These are phyloP conservation scores for Drosophila kurseongensis DNA, from an alignment of 1,140 invertebrate species.

Conservation along the genomic window DNA sequence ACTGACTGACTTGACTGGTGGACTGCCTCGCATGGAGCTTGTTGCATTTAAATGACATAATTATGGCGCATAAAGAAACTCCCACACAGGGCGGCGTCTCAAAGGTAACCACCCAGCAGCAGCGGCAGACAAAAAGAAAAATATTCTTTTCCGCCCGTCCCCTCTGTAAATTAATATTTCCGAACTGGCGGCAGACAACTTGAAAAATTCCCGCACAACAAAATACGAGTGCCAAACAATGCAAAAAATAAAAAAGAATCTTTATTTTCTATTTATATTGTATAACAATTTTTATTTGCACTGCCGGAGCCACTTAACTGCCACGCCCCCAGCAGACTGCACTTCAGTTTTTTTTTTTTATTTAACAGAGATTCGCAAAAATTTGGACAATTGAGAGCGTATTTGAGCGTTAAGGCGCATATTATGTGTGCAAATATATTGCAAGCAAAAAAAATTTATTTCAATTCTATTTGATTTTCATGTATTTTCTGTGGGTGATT, in stretches of 20 bases:
- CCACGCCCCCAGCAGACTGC: conserved; percentile 39
- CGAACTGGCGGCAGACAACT: conserved; percentile 66
- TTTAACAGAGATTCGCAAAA: conserved; percentile 39
- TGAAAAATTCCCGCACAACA: conserved; percentile 58
- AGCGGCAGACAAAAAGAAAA: conserved; percentile 20
- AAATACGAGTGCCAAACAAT: conserved; percentile 45
- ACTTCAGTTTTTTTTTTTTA: conserved; percentile 27
- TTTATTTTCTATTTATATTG: conserved; percentile 78
- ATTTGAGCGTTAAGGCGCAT: conserved; percentile 81
- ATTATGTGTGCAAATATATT: conserved; percentile 79
- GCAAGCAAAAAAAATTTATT: conserved; percentile 49
- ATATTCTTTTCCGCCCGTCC: not conserved
- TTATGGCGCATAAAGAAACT: conserved; percentile 78
- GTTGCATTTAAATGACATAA: conserved; percentile 83
- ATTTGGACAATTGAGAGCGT: conserved; percentile 80
- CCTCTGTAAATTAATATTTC: conserved; percentile 61
- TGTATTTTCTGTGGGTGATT: conserved; percentile 31
- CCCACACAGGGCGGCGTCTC: conserved; percentile 67
- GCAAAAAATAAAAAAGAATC: conserved; percentile 33
- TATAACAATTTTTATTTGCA: conserved; percentile 80
- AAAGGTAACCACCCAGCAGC: conserved; percentile 41
- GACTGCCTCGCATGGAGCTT: conserved; percentile 54
- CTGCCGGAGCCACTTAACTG: conserved; percentile 59
- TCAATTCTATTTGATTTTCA: conserved; percentile 67
- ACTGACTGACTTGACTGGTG: conserved; percentile 24